Percentiles rank a stretch among this genome's conserved stretches.
phyloP scores from a whole-genome alignment of 2,797 vertebrate species.

The Leucoraja ocellata region DNA sequence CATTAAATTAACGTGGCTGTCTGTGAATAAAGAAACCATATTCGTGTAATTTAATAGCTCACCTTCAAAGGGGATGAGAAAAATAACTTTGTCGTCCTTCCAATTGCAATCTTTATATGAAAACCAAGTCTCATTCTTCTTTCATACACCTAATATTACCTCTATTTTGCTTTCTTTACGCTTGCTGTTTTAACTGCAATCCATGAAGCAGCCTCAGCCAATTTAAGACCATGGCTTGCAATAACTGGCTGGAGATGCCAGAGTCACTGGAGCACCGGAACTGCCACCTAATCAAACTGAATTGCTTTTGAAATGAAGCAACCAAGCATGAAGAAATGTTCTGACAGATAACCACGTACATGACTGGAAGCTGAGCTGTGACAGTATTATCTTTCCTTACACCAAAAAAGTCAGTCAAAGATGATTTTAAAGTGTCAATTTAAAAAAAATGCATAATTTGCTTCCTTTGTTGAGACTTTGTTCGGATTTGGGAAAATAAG shows the following conservation, averaged over 20 bases:
- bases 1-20: neutral
- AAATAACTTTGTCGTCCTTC: neutral
- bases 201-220: neutral
- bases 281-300: neutral
- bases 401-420: neutral
- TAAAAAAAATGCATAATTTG: neutral
- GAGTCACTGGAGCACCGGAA: neutral
- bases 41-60: neutral
- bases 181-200: neutral
- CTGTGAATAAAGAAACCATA: neutral
- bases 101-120: neutral
- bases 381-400: neutral
- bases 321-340: neutral
- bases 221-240: neutral
- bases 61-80: neutral
- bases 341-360: neutral
- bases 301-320: slow-evolving; percentile 16
- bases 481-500: neutral
- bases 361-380: neutral
- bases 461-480: neutral
- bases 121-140: neutral
- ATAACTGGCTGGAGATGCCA: neutral
- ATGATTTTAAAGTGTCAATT: neutral
- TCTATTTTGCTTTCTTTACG: neutral
- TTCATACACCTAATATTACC: neutral